A percentile compares a stretch with the other conserved stretches of the same genome.
phyloP scores from a whole-genome alignment of 2,888 invertebrate species.

The Campoplex capitator region DNA sequence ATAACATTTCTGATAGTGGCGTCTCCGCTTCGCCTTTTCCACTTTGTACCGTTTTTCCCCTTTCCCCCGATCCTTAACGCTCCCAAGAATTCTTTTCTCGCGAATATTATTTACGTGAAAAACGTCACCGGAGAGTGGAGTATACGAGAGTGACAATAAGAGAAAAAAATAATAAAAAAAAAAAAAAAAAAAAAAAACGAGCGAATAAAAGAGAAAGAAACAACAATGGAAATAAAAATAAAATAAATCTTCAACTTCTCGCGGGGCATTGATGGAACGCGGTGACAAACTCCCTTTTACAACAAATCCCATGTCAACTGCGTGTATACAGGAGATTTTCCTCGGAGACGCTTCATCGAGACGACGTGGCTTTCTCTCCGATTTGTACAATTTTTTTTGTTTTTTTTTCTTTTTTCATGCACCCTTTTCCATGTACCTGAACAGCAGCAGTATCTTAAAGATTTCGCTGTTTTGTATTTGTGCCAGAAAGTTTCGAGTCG shows the following conservation, averaged over 20 bases:
- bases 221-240: neutral
- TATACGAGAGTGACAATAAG: constrained; percentile 10
- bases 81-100: constrained; percentile 57
- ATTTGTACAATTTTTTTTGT: neutral
- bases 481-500: neutral
- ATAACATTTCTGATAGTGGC: constrained; percentile 44
- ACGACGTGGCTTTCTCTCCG: neutral
- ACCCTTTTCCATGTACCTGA: neutral
- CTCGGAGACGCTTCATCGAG: neutral
- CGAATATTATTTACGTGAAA: constrained; percentile 78
- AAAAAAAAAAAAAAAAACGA: neutral
- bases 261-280: neutral
- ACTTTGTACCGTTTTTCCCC: constrained; percentile 46
- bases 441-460: neutral
- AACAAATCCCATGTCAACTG: constrained; percentile 21
- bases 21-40: constrained; percentile 64
- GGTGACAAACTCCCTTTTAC: neutral
- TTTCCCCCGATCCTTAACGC: constrained; percentile 57
- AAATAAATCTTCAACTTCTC: neutral
- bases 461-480: neutral
- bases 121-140: constrained; percentile 74
- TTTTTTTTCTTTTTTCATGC: neutral
- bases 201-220: neutral
- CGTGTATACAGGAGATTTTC: neutral
- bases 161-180: neutral